Evolutionary conservation across 2,888 invertebrate species (phyloP), one percentile per base, ranked within the genome.

Genomic region (Oligia fasciuncula): DNA sequence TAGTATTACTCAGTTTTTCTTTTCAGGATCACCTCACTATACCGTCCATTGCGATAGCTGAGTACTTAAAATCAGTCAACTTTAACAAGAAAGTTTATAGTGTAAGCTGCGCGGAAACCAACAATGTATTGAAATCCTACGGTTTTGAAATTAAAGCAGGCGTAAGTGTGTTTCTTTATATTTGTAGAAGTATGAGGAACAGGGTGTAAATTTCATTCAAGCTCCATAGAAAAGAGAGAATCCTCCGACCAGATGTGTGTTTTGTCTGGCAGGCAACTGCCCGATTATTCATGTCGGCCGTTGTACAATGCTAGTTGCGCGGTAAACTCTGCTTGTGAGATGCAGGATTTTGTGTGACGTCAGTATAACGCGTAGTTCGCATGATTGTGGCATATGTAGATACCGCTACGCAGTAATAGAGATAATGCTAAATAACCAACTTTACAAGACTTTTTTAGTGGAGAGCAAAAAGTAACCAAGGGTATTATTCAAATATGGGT

Each of bases 41-140:
- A 67, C 97, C 97, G 0, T 96, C 97, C 0, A 88, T 92, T 54
- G 97, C 97, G 0, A 96, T 97, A 63, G 94, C 94, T 0, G 96
- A 97, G 86, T 97, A 97, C 83, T 91, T 97, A 63, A 97, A 97
- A 86, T 96, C 95, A 5, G 87, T 95, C 0, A 94, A 97, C 43
- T 97, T 97, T 80, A 88, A 95, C 23, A 97, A 97, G 75, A 94
- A 96, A 81, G 92, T 97, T 0, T 97, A 94, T 74, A 95, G 97
- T 5, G 92, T 97, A 0, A 91, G 96, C 1, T 95, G 97, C 68
- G 49, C 91, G 0, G 90, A 94, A 75, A 95, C 97, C 0, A 89
- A 92, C 4, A 85, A 91, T 0, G 89, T 95, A 23, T 86, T 97
- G 29, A 90, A 91, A 75, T 91, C 94, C 0, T 89, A 94, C 74